Conservation (phyloP, 2,888 invertebrate genomes). For the Ochropacha duplaris region DNA sequence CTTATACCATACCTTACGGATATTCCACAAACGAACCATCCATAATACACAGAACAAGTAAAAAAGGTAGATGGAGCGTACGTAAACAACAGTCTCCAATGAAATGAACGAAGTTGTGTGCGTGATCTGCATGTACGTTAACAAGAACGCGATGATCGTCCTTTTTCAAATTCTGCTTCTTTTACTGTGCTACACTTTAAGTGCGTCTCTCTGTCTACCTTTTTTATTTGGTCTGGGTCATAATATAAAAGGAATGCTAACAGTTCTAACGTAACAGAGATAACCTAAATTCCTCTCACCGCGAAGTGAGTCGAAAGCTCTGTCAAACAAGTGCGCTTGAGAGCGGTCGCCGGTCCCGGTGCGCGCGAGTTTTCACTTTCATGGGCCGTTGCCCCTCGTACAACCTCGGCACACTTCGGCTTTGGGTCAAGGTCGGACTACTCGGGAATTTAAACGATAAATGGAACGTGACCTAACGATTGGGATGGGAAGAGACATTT, state of each 20-base stretch:
- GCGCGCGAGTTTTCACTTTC: conserved; percentile 62
- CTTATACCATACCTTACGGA: too few relatives aligned
- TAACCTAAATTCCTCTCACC: conserved; percentile 31
- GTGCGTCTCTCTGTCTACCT: too few relatives aligned
- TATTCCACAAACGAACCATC: too few relatives aligned
- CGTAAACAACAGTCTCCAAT: too few relatives aligned
- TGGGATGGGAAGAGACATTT: background rate
- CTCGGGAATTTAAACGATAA: conserved; percentile 14
- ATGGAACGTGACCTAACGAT: conserved; percentile 8
- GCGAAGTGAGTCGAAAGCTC: conserved; percentile 39
- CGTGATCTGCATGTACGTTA: too few relatives aligned
- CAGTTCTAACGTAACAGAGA: conserved; percentile 12
- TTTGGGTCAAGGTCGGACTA: conserved; percentile 55
- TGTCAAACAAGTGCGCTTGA: conserved; percentile 27
- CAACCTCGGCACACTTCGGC: conserved; percentile 36
- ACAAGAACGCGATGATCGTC: too few relatives aligned
- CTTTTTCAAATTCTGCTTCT: too few relatives aligned
- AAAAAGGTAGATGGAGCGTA: too few relatives aligned
- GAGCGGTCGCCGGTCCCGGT: conserved; percentile 42
- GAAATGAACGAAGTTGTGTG: too few relatives aligned
- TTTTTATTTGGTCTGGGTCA: too few relatives aligned
- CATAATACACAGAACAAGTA: too few relatives aligned
- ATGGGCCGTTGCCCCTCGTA: conserved; percentile 63
- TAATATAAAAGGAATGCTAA: background rate
- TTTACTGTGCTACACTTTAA: too few relatives aligned